A percentile compares a stretch with the other conserved stretches of the same genome.
These are phyloP conservation scores for Eilema griseolum DNA, from an alignment of 2,888 invertebrate genomes.

Conservation along the genomic window DNA sequence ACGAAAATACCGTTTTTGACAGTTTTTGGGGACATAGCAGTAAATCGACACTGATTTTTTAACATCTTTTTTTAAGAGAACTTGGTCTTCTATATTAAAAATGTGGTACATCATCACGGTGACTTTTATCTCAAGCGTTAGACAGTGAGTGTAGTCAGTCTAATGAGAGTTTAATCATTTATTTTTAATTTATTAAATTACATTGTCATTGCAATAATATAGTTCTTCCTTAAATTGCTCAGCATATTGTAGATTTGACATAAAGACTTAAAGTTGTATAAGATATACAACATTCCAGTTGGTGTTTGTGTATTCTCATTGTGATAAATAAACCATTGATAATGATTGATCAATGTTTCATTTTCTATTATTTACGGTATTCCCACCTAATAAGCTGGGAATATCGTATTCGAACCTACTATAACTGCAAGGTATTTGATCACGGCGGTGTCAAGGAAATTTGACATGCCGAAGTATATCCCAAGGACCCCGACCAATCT, in stretches of 20 bases:
- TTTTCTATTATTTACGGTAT: background rate
- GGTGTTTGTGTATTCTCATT: constrained; percentile 59
- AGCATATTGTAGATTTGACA: constrained; percentile 38
- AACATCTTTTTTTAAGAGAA: background rate
- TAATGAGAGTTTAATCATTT: background rate
- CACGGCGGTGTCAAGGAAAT: too few species aligned
- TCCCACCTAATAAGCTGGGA: too few species aligned
- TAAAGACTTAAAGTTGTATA: constrained; percentile 51
- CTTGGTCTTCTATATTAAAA: background rate
- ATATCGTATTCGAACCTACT: too few species aligned
- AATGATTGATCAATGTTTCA: constrained; percentile 38
- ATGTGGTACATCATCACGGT: background rate
- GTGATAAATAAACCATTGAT: constrained; percentile 83
- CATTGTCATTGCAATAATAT: background rate
- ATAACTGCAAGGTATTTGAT: too few species aligned
- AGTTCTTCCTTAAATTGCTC: constrained; percentile 50
- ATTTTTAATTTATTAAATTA: background rate
- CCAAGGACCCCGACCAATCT: too few species aligned
- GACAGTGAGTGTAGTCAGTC: background rate
- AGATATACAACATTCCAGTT: constrained; percentile 62
- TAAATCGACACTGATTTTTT: too few species aligned
- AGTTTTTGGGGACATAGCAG: too few species aligned
- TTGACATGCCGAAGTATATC: too few species aligned
- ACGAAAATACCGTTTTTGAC: too few species aligned
- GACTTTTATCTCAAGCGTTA: background rate